Evolutionary conservation across 2,113 vertebrate genomes (phyloP).

Genomic region (Polypterus senegalus): DNA sequence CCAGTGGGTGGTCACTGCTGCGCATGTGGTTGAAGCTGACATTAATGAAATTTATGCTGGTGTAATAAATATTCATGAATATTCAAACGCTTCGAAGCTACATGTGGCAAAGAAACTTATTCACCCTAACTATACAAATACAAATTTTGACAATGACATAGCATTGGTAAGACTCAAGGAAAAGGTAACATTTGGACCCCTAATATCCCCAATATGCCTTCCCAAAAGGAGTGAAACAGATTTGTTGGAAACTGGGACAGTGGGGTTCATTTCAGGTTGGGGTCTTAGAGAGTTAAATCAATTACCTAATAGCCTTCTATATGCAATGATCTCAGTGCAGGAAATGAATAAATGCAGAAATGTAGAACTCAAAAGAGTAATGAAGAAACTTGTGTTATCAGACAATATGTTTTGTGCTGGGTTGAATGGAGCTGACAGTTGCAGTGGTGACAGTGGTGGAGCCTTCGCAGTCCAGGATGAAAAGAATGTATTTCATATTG

Average conservation of each 20-base stretch:
- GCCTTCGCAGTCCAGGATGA: constrained; percentile 34
- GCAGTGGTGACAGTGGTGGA: constrained; percentile 68
- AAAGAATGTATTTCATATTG: constrained; percentile 29
- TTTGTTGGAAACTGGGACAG: background rate
- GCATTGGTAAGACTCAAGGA: constrained; percentile 41
- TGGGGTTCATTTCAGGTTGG: constrained; percentile 56
- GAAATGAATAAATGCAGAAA: constrained; percentile 30
- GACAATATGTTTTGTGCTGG: constrained; percentile 88
- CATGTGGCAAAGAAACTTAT: constrained; percentile 28
- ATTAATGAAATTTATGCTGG: constrained; percentile 35
- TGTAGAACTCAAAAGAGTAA: background rate
- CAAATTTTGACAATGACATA: constrained; percentile 50
- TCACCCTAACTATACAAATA: constrained; percentile 36
- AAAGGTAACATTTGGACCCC: constrained; percentile 39
- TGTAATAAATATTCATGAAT: constrained; percentile 1
- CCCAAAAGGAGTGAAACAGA: constrained; percentile 32
- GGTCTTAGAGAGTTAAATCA: constrained; percentile 11
- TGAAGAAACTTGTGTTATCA: constrained; percentile 34
- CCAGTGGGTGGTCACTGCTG: constrained; percentile 59
- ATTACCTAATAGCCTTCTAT: constrained; percentile 11
- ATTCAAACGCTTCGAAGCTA: background rate
- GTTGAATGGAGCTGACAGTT: constrained; percentile 51
- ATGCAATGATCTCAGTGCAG: constrained; percentile 32
- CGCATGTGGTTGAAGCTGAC: constrained; percentile 36
- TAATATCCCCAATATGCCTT: constrained; percentile 46